Percentiles rank a stretch among this genome's conserved stretches.
phyloP scores from a whole-genome alignment of 2,797 vertebrate species.

The Rhadinocentrus ornatus region DNA sequence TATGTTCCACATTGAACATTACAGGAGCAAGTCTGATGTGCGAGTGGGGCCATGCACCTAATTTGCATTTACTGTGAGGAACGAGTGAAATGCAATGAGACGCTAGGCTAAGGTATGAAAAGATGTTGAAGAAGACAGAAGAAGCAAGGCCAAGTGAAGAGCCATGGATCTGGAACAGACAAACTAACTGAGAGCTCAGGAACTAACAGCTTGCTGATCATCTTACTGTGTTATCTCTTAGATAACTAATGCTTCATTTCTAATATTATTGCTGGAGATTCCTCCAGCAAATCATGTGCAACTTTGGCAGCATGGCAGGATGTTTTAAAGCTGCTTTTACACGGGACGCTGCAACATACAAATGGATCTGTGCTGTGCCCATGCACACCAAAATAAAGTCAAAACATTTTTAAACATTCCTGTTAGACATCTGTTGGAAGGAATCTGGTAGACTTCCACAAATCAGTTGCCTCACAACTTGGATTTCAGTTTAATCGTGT shows the following conservation, averaged over 20 bases:
- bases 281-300: not conserved
- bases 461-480: not conserved
- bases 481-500: not conserved
- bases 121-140: not conserved
- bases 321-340: too few species aligned
- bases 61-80: not conserved
- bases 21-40: not conserved
- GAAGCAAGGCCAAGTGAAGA: not conserved
- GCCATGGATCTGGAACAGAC: too few species aligned
- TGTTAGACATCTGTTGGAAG: not conserved
- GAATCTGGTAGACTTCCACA: not conserved
- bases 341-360: not conserved
- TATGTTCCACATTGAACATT: not conserved
- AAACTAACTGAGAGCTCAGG: too few species aligned
- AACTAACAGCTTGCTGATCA: not conserved
- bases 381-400: not conserved
- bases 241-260: not conserved
- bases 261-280: not conserved
- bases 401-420: not conserved
- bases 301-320: not conserved
- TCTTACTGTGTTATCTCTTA: not conserved
- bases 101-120: not conserved
- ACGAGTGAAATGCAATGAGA: not conserved
- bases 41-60: not conserved
- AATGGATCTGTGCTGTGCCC: not conserved